Evolutionary conservation across 2,888 invertebrate genomes (phyloP), one percentile per base, ranked within the genome.

Genomic region (Chrysolina americana): DNA sequence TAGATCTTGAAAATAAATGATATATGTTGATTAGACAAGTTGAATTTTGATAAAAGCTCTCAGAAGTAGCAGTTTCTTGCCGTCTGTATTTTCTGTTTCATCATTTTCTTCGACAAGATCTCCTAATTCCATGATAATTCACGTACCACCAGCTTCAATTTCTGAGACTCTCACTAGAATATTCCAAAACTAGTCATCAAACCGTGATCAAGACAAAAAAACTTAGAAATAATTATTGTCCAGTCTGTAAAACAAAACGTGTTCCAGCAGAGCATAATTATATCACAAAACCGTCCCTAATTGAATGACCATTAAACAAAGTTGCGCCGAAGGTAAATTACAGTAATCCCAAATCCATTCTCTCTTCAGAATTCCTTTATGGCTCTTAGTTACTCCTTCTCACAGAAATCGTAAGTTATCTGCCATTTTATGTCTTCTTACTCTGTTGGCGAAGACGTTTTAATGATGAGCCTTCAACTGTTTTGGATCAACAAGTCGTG

Each of bases 361-460:
- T 36, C 62, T 68, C 41, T 59, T 62, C 23, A 65, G 11, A 15
- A 65, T 65, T 21, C 28, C 21, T 65, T 48, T 28, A 65, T 65
- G 8, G 65, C 65, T 65, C 19, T 41, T 9, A 65, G 21, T 44
- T 28, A 21, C 65, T 11, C 5, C 41, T 15, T 28, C 28, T 69
- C 71, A 71, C 70, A 62, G 21, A 63, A 68, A 68, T 63, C 47
- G 59, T 44, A 68, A 23, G 28, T 41, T 47, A 65, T 71, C 41
- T n/a, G 41, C n/a, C 2, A 23, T 50, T 74, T 74, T 68, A 71
- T 64, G 44, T 28, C 17, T 41, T 50, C 23, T 47, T 5, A 17
- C n/a, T 19, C 2, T 50, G 10, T 47, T 56, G 48, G n/a, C 41
- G 13, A 28, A 63, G 68, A 64, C 68, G 59, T 41, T 68, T 53